Base-by-base conservation (phyloP, 2,113 vertebrate genomes). In the Petrocephalus zakoni region DNA sequence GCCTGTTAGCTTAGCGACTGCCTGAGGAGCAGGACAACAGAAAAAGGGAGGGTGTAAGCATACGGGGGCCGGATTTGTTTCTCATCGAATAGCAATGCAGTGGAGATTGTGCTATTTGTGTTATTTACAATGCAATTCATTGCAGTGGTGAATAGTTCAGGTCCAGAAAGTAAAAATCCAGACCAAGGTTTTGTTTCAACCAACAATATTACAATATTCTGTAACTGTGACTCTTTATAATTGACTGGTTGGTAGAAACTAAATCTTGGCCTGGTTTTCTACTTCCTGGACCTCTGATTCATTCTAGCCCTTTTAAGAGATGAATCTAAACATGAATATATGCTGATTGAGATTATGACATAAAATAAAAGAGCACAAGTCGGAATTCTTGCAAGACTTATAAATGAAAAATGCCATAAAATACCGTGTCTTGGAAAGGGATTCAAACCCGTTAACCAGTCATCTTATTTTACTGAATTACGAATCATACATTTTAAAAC, bases 1-100 rank as follows among this genome's bases (percentile, higher is more conserved):
- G 17, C 94, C 95, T 6, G 95, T 96, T 88, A 95, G 89, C 87
- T 88, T 93, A 6, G 94, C 90, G 58, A 96, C 93, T 42, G 93
- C 94, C 96, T 96, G 68, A 4, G 87, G 25, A 53, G 53, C 22
- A 61, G 46, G 37, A 52, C 5, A n/a, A 64, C 34, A 58, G 29
- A 25, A 22, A 84, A 51, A 8, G 47, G 5, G 22, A 25, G 11
- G 90, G 84, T 5, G 9, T 19, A 0, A 89, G 4, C 46, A 2
- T 53, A 58, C 25, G 49, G 89, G 10, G 61, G 61, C n/a, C 25
- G 13, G 46, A 55, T 58, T 56, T 17, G 58, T 75, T 82, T 13
- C 4, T 81, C 78, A 46, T 7, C 8, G 29, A 72, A 29, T 49
- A 51, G 37, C 9, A n/a, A 51, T 51, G 15, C 46, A 51, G 9